Evolutionary conservation across 1,140 invertebrate genomes (phyloP).

Genomic region (Dryas iulia): DNA sequence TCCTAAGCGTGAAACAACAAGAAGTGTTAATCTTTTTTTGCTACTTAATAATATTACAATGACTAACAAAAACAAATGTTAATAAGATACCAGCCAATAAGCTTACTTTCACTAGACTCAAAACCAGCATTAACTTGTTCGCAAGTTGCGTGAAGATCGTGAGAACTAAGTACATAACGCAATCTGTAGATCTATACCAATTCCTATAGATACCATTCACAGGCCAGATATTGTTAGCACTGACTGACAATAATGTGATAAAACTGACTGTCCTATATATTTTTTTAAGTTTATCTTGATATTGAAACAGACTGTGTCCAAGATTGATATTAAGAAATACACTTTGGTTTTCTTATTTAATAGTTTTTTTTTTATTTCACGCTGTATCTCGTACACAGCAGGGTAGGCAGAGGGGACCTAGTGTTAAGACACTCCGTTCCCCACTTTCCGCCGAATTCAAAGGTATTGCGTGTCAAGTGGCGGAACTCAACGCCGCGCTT

Average conservation of each 20-base stretch:
- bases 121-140: not conserved
- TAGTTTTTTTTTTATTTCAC: too few species aligned
- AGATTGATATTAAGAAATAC: not conserved
- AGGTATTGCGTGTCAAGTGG: too few species aligned
- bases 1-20: too few species aligned
- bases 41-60: not conserved
- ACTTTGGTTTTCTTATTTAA: too few species aligned
- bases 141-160: slow-evolving; percentile 5
- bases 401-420: too few species aligned
- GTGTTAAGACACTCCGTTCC: too few species aligned
- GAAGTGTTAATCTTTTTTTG: too few species aligned
- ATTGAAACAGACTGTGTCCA: not conserved
- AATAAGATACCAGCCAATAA: not conserved
- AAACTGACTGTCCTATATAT: not conserved
- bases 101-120: not conserved
- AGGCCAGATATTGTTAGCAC: not conserved
- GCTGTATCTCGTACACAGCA: too few species aligned
- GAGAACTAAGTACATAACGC: not conserved
- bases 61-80: not conserved
- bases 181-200: slow-evolving; percentile 1
- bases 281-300: not conserved
- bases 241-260: not conserved
- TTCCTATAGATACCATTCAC: not conserved
- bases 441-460: too few species aligned
- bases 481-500: too few species aligned